Percentiles rank a stretch among this genome's conserved stretches.
These are phyloP conservation scores for Sebastes reedi DNA, from an alignment of 2,797 vertebrate species.

Conservation along the genomic window DNA sequence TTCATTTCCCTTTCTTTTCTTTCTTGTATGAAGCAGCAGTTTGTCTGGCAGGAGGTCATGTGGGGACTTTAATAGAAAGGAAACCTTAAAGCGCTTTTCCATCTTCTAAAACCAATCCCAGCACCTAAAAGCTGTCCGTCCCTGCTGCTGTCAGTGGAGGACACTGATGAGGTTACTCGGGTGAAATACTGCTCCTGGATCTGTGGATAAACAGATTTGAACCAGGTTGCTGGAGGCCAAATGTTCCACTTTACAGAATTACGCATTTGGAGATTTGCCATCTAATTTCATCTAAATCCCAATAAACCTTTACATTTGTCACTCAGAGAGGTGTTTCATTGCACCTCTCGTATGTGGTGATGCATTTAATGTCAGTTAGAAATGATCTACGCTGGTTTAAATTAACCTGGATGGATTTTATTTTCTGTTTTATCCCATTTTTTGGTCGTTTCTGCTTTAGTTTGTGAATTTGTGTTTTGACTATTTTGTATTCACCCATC, in stretches of 20 bases:
- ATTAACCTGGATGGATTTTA: not conserved
- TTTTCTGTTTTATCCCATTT: not conserved
- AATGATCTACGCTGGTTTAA: not conserved
- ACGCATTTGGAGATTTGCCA: slow-evolving; percentile 14
- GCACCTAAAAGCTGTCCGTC: slow-evolving; percentile 1
- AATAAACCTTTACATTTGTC: slow-evolving; percentile 29
- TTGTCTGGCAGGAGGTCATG: not conserved
- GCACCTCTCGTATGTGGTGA: not conserved
- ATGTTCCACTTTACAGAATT: slow-evolving; percentile 59
- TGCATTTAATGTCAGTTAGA: not conserved
- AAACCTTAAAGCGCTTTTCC: slow-evolving; percentile 8
- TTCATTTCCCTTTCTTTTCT: not conserved
- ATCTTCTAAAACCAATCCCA: slow-evolving; percentile 36
- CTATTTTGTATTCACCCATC: not conserved
- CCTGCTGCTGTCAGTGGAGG: slow-evolving; percentile 23
- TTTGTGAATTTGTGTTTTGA: not conserved
- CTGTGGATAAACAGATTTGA: slow-evolving; percentile 66
- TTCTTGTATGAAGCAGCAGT: not conserved
- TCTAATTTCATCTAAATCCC: slow-evolving; percentile 44
- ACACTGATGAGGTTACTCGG: slow-evolving; percentile 61
- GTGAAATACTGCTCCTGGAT: slow-evolving; percentile 59
- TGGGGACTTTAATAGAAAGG: slow-evolving; percentile 13
- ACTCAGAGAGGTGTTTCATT: not conserved
- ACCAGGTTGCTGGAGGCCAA: slow-evolving; percentile 38
- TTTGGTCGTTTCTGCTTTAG: not conserved